Percentiles rank a stretch among this genome's conserved stretches.
These are phyloP conservation scores for Manis pentadactyla DNA, from an alignment of 2,797 vertebrate species.

Conservation along the genomic window DNA sequence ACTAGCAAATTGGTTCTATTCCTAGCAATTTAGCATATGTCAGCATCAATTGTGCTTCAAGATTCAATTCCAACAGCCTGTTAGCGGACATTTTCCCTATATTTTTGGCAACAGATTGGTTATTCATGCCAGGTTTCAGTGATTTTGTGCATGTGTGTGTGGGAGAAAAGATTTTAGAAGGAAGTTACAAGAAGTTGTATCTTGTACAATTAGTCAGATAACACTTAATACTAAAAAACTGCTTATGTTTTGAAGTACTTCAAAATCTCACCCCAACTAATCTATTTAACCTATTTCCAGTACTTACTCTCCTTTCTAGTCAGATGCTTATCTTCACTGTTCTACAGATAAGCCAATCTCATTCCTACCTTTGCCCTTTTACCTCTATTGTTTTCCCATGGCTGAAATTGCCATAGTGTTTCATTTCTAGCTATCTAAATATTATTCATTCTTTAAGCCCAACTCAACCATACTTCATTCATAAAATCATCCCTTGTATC, in stretches of 20 bases:
- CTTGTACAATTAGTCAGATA: neutral
- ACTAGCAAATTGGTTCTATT: neutral
- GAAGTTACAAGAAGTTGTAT: neutral
- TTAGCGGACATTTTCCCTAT: neutral
- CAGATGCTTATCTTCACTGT: neutral
- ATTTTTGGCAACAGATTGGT: neutral
- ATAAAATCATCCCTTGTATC: neutral
- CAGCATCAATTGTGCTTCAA: neutral
- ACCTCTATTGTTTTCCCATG: neutral
- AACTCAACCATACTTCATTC: neutral
- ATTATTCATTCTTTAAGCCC: neutral
- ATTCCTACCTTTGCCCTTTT: neutral
- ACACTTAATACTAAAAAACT: neutral
- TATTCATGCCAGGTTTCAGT: neutral
- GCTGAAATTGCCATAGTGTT: neutral
- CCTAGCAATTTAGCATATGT: neutral
- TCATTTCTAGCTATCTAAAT: neutral
- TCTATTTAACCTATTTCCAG: neutral
- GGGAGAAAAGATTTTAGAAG: neutral
- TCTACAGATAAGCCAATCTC: neutral
- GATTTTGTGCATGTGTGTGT: neutral
- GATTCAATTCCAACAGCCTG: neutral
- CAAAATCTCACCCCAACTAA: neutral
- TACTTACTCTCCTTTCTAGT: neutral
- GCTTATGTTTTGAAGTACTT: neutral